Conservation (phyloP, 2,888 invertebrate genomes). For the Stegana nigrithorax region DNA sequence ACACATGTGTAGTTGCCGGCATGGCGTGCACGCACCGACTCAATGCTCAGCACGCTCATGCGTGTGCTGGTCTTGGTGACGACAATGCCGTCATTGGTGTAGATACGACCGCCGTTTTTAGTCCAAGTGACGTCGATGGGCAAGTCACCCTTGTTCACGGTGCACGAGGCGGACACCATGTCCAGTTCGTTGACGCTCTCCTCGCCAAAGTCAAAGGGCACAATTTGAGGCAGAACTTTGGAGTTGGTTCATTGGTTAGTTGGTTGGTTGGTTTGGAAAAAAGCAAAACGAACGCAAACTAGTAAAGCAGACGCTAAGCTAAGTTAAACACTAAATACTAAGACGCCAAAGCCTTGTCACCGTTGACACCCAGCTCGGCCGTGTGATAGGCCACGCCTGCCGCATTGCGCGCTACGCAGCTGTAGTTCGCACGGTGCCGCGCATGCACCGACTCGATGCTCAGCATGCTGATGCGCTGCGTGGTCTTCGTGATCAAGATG, state of each 20-base stretch:
- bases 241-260: background rate
- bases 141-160: conserved; percentile 81
- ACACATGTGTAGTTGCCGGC: conserved; percentile 75
- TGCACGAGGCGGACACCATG: conserved; percentile 77
- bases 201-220: conserved; percentile 79
- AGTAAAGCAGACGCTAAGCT: conserved; percentile 13
- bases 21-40: conserved; percentile 73
- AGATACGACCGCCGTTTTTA: conserved; percentile 70
- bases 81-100: conserved; percentile 72
- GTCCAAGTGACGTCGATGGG: conserved; percentile 83
- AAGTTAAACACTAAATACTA: conserved; percentile 2
- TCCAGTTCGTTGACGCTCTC: conserved; percentile 78
- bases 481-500: conserved; percentile 73
- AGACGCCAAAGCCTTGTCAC: conserved; percentile 68
- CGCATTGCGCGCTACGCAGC: conserved; percentile 78
- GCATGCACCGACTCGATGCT: conserved; percentile 78
- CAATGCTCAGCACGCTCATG: conserved; percentile 75
- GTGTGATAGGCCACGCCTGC: conserved; percentile 78
- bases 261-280: background rate
- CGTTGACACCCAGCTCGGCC: conserved; percentile 79
- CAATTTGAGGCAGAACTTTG: conserved; percentile 78
- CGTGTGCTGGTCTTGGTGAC: conserved; percentile 73
- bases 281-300: conserved; percentile 22
- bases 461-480: conserved; percentile 75
- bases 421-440: conserved; percentile 80